Base-by-base conservation (phyloP, 2,797 vertebrate species). In the Macropus fuliginosus region DNA sequence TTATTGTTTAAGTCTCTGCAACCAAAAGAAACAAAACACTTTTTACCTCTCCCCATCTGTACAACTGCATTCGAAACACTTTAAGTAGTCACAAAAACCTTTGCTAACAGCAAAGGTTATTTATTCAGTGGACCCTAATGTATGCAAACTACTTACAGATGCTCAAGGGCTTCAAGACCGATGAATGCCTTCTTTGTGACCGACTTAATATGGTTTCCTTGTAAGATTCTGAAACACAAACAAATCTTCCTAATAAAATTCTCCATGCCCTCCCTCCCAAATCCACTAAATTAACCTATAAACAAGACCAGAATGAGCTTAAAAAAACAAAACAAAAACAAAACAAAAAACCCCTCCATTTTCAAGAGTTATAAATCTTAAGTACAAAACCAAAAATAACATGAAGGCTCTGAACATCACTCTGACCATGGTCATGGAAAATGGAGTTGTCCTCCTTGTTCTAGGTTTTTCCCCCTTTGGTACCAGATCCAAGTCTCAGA, bases 201-300 rank as follows among this genome's bases (percentile, higher is more conserved):
- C 34, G 99, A 99, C 97, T 99, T 99, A 97, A 99, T 99, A 98
- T 99, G 99, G 98, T 99, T 99, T 98, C 98, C 99, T 98, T 99
- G 99, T 55, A 99, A 98, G 97, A 99, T 99, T 97, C 99, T 99
- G 98, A 96, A 99, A 98, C 81, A 97, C 54, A 98, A 96, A 96
- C 91, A 97, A 74, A 94, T 3, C 90, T 91, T 97, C 91, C 91
- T 97, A 95, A 95, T 93, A 96, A 96, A 91, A 50, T 31, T 92
- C 40, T 91, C 56, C 34, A 55, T 56, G 21, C 56, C 21, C 24
- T 10, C 56, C 55, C 56, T 28, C 8, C 91, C 94, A 66, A 95
- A 91, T 94, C 92, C 91, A 97, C 94, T 96, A 97, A 93, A 90
- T 52, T 62, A 95, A 97, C 62, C 54, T 97, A 94, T 62, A 95